These are phyloP conservation scores for Novumbra hubbsi DNA, from an alignment of 2,797 vertebrate species.

Conservation along the genomic window DNA sequence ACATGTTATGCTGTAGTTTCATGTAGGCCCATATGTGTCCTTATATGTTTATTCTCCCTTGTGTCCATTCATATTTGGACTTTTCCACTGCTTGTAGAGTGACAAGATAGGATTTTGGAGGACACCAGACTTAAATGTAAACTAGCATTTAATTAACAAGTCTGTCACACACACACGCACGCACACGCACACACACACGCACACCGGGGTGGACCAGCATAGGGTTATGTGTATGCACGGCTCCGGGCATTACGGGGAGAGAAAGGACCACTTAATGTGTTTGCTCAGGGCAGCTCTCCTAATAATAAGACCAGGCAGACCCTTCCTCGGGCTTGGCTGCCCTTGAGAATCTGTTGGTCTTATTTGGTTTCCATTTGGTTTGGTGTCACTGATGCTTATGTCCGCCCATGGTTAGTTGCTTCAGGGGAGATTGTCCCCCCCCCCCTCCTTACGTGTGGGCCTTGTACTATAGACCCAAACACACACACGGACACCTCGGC, in stretches of 20 bases:
- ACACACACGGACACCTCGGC: too few relatives aligned
- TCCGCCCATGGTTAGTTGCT: not conserved
- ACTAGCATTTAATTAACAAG: constrained; percentile 53
- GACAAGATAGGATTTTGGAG: constrained; percentile 7
- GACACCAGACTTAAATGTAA: constrained; percentile 43
- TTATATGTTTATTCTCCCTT: not conserved
- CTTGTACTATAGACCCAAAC: too few relatives aligned
- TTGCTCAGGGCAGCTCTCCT: not conserved
- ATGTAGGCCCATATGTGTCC: not conserved
- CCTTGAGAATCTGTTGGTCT: not conserved
- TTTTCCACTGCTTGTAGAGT: not conserved
- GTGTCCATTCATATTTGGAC: not conserved
- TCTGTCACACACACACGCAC: constrained; percentile 34
- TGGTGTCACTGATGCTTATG: not conserved
- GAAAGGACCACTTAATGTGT: not conserved
- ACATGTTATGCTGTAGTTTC: not conserved
- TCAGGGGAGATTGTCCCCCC: not conserved
- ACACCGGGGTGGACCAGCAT: constrained; percentile 37
- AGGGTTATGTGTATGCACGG: not conserved
- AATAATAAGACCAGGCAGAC: not conserved
- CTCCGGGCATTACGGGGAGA: not conserved
- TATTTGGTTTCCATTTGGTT: not conserved
- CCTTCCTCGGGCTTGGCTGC: not conserved
- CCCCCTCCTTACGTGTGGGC: not conserved
- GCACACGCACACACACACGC: constrained; percentile 2